phyloP scores from a whole-genome alignment of 2,888 invertebrate species.

The Crioceris asparagi region DNA sequence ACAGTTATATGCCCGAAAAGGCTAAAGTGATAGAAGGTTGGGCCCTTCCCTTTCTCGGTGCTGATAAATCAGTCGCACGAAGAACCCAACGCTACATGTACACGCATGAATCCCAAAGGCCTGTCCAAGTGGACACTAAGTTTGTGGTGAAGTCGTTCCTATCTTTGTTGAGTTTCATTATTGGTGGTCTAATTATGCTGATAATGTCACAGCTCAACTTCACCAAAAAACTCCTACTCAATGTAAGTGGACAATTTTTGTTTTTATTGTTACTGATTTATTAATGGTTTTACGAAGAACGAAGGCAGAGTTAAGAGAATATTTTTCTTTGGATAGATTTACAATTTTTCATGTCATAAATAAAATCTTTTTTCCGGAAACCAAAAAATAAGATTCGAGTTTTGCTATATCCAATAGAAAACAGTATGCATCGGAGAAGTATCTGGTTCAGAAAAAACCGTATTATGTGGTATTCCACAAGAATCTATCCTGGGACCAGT shows the following conservation, averaged over 20 bases:
- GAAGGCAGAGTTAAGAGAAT: too few relatives aligned
- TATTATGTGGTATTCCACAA: too few relatives aligned
- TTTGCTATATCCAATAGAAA: too few relatives aligned
- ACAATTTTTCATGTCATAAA: too few relatives aligned
- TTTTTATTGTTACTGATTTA: background rate
- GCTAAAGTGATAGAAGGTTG: slow-evolving; percentile 22
- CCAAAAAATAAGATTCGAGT: too few relatives aligned
- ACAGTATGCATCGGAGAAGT: too few relatives aligned
- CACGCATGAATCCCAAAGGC: slow-evolving; percentile 56
- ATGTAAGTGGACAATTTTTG: slow-evolving; percentile 35
- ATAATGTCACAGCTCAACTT: slow-evolving; percentile 38
- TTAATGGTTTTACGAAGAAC: too few relatives aligned
- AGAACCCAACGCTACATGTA: slow-evolving; percentile 71
- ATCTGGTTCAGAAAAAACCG: too few relatives aligned
- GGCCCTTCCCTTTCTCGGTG: slow-evolving; percentile 57
- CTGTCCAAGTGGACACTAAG: slow-evolving; percentile 71
- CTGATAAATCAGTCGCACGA: slow-evolving; percentile 72
- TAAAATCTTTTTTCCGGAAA: too few relatives aligned
- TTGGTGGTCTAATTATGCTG: slow-evolving; percentile 51
- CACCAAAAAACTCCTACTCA: slow-evolving; percentile 54
- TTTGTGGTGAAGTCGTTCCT: slow-evolving; percentile 40
- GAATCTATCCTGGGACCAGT: too few relatives aligned
- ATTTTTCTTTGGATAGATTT: too few relatives aligned
- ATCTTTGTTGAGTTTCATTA: slow-evolving; percentile 38
- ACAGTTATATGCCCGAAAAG: slow-evolving; percentile 21